A percentile compares a stretch with the other conserved stretches of the same genome.
phyloP scores from a whole-genome alignment of 2,888 invertebrate species.

The Trachelus tabidus region DNA sequence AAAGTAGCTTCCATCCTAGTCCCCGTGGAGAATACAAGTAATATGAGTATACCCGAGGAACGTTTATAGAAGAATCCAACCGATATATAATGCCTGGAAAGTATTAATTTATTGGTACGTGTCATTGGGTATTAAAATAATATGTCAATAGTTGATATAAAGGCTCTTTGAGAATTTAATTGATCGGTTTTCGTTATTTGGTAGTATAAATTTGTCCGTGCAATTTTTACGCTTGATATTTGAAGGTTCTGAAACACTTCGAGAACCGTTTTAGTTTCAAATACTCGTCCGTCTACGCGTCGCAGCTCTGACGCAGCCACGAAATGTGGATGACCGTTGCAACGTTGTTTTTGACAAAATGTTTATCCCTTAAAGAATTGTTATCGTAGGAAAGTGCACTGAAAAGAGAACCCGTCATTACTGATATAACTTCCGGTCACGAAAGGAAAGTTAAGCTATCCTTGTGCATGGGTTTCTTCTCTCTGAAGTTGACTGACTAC shows the following conservation, averaged over 20 bases:
- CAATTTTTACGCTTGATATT: neutral
- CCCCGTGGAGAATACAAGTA: neutral
- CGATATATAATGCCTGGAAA: neutral
- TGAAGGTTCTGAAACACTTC: neutral
- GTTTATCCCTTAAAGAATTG: neutral
- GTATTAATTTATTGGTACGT: neutral
- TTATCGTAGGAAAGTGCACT: neutral
- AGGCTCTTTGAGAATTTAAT: neutral
- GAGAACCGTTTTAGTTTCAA: neutral
- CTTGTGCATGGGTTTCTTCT: neutral
- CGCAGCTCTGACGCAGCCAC: neutral
- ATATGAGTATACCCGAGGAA: neutral
- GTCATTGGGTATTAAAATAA: neutral
- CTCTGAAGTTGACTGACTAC: neutral
- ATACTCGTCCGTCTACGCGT: neutral
- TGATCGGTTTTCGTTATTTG: neutral
- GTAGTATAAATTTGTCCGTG: neutral
- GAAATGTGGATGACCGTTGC: neutral
- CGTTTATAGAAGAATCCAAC: neutral
- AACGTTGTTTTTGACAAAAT: neutral
- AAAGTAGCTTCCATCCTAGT: neutral
- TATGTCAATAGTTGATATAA: neutral
- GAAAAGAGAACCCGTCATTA: neutral
- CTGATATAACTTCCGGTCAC: neutral
- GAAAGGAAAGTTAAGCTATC: neutral